Conservation (phyloP, 2,797 vertebrate genomes). For the Myotis vivesi region DNA sequence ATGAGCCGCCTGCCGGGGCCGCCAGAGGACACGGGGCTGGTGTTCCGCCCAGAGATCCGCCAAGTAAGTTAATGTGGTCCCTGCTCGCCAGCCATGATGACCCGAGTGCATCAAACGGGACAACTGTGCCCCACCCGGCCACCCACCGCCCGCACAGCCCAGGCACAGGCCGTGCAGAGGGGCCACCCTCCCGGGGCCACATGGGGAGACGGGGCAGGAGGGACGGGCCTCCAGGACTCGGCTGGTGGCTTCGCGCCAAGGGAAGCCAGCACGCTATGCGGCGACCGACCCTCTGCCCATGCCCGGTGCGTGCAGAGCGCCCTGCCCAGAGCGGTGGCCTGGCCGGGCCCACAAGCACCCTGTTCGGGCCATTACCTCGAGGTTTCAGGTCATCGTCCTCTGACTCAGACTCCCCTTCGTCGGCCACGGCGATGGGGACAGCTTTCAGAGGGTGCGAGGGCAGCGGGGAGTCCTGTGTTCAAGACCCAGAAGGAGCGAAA, state of each 20-base stretch:
- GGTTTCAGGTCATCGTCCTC: slow-evolving; percentile 98
- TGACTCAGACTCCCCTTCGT: slow-evolving; percentile 96
- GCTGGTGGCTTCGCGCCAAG: neutral
- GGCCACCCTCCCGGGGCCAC: neutral
- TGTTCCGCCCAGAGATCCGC: neutral
- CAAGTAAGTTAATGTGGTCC: fast-evolving
- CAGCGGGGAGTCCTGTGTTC: slow-evolving; percentile 86
- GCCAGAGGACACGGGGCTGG: fast-evolving
- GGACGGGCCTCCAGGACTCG: neutral
- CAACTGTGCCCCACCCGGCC: no score
- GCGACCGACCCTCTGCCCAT: fast-evolving
- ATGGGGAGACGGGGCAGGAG: fast-evolving
- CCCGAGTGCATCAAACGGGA: fast-evolving
- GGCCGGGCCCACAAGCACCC: neutral
- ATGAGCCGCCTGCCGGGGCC: neutral
- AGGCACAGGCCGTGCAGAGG: neutral
- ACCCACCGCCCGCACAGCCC: neutral
- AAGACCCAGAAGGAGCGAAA: neutral
- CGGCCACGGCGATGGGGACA: slow-evolving; percentile 96
- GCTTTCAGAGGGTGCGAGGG: slow-evolving; percentile 90
- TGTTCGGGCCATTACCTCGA: slow-evolving; percentile 87
- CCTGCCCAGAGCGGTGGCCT: fast-evolving
- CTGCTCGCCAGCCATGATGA: fast-evolving
- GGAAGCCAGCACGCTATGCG: fast-evolving
- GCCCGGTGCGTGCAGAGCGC: fast-evolving